Evolutionary conservation across 2,888 invertebrate genomes (phyloP).

Genomic region (Drosophila limbata): DNA sequence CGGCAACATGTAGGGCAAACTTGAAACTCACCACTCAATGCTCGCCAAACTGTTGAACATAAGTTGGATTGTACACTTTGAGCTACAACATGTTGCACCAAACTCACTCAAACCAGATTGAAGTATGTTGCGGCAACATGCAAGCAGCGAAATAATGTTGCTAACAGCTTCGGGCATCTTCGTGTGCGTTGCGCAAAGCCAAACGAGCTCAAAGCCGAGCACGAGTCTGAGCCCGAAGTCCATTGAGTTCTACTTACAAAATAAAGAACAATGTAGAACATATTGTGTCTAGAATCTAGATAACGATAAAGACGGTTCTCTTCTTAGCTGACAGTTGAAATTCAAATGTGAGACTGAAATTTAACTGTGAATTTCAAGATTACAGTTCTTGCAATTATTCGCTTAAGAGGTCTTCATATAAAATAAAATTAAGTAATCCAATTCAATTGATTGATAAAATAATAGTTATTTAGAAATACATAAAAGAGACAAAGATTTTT

Average conservation of each 20-base stretch:
- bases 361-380: not conserved
- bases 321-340: slow-evolving; percentile 1
- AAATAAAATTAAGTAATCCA: not conserved
- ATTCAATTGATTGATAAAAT: not conserved
- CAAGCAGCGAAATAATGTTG: slow-evolving; percentile 21
- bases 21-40: slow-evolving; percentile 27
- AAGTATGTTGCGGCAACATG: slow-evolving; percentile 30
- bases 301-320: slow-evolving; percentile 1
- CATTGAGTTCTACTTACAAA: slow-evolving; percentile 25
- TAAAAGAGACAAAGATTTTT: no score
- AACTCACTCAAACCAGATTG: slow-evolving; percentile 31
- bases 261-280: slow-evolving; percentile 33
- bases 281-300: slow-evolving; percentile 30
- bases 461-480: not conserved
- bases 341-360: not conserved
- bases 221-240: slow-evolving; percentile 22
- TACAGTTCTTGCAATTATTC: not conserved
- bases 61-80: not conserved
- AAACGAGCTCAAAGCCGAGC: slow-evolving; percentile 18
- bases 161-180: slow-evolving; percentile 28
- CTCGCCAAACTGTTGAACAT: slow-evolving; percentile 18
- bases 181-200: slow-evolving; percentile 46
- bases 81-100: slow-evolving; percentile 31
- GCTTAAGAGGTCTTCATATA: no score
- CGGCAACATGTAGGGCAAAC: slow-evolving; percentile 36